A percentile compares a stretch with the other conserved stretches of the same genome.
Evolutionary conservation across 2,113 vertebrate genomes (phyloP).

Genomic region (Lophura nycthemera): DNA sequence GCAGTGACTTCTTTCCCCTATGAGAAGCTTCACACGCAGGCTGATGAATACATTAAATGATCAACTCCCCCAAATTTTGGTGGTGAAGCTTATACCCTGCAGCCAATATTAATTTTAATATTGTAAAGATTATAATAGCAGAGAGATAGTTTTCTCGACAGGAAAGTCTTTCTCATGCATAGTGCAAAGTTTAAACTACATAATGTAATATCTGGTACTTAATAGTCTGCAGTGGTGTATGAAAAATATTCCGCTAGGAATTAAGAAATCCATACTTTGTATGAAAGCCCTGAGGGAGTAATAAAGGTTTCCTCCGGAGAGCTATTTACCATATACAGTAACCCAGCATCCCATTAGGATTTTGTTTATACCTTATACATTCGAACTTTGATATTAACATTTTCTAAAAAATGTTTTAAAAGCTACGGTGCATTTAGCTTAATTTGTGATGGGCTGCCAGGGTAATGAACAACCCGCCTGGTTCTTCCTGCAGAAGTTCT

Average conservation of each 20-base stretch:
- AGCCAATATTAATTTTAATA: constrained; percentile 77
- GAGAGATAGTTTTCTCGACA: constrained; percentile 64
- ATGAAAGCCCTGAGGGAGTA: constrained; percentile 77
- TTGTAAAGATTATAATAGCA: constrained; percentile 65
- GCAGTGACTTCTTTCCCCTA: constrained; percentile 4
- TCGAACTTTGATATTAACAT: constrained; percentile 59
- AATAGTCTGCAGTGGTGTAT: constrained; percentile 82
- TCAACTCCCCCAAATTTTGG: constrained; percentile 66
- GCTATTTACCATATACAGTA: constrained; percentile 74
- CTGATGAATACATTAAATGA: constrained; percentile 58
- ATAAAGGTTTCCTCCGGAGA: constrained; percentile 78
- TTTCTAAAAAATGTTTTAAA: constrained; percentile 50
- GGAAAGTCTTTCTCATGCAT: constrained; percentile 69
- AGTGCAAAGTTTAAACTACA: constrained; percentile 78
- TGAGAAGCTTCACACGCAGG: constrained; percentile 1
- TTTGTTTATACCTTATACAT: constrained; percentile 72
- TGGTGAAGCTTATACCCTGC: constrained; percentile 63
- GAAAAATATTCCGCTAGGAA: constrained; percentile 82
- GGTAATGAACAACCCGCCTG: neutral
- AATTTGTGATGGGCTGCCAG: constrained; percentile 65
- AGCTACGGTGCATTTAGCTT: constrained; percentile 55
- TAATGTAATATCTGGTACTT: constrained; percentile 80
- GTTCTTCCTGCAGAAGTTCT: neutral
- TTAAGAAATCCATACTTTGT: constrained; percentile 80
- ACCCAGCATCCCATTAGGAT: constrained; percentile 61